Conservation (phyloP, 2,888 invertebrate species). For the Sialis fuliginosa region DNA sequence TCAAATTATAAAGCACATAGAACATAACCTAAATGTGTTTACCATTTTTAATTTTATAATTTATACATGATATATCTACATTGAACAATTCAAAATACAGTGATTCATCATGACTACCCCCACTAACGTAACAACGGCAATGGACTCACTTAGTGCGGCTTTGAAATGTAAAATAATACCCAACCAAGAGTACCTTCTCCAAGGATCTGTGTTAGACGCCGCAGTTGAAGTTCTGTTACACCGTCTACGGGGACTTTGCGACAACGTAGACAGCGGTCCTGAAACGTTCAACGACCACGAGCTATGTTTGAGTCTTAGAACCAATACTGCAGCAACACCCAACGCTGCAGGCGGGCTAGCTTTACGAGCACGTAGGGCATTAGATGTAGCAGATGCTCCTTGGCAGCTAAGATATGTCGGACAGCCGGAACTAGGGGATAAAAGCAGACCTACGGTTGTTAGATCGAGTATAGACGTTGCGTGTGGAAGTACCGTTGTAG, state of each 20-base stretch:
- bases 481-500: constrained; percentile 74
- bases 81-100: no score
- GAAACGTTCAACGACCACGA: constrained; percentile 90
- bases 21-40: no score
- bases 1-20: no score
- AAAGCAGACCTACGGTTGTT: constrained; percentile 75
- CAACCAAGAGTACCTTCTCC: constrained; percentile 82
- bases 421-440: constrained; percentile 77
- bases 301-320: constrained; percentile 68
- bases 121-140: constrained; percentile 32
- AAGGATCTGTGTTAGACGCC: constrained; percentile 84
- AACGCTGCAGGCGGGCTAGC: constrained; percentile 25
- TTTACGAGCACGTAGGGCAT: constrained; percentile 65
- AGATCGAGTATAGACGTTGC: constrained; percentile 86
- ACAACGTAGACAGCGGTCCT: constrained; percentile 78
- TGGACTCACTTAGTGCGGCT: constrained; percentile 62
- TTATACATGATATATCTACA: no score
- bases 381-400: constrained; percentile 67
- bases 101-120: no score
- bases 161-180: constrained; percentile 74
- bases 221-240: constrained; percentile 83
- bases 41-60: no score
- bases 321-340: constrained; percentile 40
- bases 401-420: constrained; percentile 87
- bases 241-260: constrained; percentile 77